A percentile compares a stretch with the other conserved stretches of the same genome.
phyloP scores from a whole-genome alignment of 2,797 vertebrate species.

The Etheostoma perlongum region DNA sequence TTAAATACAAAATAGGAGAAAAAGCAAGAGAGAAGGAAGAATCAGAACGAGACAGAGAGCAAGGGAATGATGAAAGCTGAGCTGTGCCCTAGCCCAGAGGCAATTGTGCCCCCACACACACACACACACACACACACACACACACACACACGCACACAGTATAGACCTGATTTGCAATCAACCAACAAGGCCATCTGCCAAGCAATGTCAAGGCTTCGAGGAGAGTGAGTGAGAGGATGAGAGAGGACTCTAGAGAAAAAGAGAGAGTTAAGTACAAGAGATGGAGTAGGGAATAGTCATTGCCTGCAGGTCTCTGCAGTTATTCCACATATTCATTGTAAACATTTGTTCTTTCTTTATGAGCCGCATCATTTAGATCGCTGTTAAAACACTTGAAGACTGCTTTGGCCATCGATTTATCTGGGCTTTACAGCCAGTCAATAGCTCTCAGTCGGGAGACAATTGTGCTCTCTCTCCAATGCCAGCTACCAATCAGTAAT shows the following conservation, averaged over 20 bases:
- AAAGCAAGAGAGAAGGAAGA: background rate
- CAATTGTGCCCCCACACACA: constrained; percentile 17
- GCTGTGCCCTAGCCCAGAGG: constrained; percentile 34
- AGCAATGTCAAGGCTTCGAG: background rate
- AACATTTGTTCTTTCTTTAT: constrained; percentile 21
- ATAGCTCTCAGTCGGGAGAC: constrained; percentile 39
- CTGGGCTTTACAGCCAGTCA: constrained; percentile 44
- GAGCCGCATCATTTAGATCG: constrained; percentile 35
- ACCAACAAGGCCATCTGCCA: constrained; percentile 44
- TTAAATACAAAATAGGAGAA: background rate
- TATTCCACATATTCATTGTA: constrained; percentile 22
- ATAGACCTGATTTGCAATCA: constrained; percentile 11
- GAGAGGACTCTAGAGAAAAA: background rate
- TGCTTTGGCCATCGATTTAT: constrained; percentile 60
- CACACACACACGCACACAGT: constrained; percentile 25
- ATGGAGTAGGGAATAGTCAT: constrained; percentile 1
- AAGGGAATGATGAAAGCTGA: constrained; percentile 31
- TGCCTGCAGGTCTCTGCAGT: constrained; percentile 14
- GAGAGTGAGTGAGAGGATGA: background rate
- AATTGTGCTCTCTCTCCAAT: background rate
- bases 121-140: constrained; percentile 30
- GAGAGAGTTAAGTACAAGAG: background rate
- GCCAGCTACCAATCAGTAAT: constrained; percentile 38
- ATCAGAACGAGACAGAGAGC: constrained; percentile 16
- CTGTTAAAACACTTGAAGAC: constrained; percentile 48